Base-by-base conservation (phyloP, 1,140 invertebrate genomes). In the Brachionus angularis region DNA sequence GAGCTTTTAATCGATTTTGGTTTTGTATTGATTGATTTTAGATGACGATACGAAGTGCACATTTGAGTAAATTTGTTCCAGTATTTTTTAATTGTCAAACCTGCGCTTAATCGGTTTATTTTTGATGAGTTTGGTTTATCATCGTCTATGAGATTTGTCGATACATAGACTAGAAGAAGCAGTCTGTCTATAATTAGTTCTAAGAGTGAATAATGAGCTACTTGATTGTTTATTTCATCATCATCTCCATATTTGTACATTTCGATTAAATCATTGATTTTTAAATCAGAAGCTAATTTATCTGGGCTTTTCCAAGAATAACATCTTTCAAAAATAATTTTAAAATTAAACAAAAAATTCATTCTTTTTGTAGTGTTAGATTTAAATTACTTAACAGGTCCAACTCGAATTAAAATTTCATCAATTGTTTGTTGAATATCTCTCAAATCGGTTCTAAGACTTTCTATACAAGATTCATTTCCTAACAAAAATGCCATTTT, bases 281-380 rank as follows among this genome's bases (percentile, higher is more conserved):
- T 27, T n/a, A 70, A 42, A n/a, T 70, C 47, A 33, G 67, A 27
- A 0, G 67, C 67, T 21, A 70, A 18, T 31, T 70, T 70, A 42
- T 70, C 67, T 2, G 67, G 67, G 36, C 46, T 50, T 44, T 70
- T 70, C 67, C 67, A 70, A 23, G 67, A 70, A 36, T 70, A 50
- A 29, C 67, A 70, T 70, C 67, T 70, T 39, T 52, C n/a, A 44
- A 16, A 16, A 42, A 42, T 10, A 39, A 46, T 14, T 29, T 44
- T 42, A 21, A 44, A 18, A 0, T 8, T 3, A 34, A 18, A 18
- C 3, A 14, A 49, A 8, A 49, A 23, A 33, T 8, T 4, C 7
- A 31, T 39, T 1, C 14, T 34, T 23, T 58, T 23, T 5, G 21
- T 14, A 33, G 1, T 21, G 21, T 31, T 1, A 58, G 2, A 5